These are phyloP conservation scores for Limanda limanda DNA, from an alignment of 2,113 vertebrate species.

Conservation along the genomic window DNA sequence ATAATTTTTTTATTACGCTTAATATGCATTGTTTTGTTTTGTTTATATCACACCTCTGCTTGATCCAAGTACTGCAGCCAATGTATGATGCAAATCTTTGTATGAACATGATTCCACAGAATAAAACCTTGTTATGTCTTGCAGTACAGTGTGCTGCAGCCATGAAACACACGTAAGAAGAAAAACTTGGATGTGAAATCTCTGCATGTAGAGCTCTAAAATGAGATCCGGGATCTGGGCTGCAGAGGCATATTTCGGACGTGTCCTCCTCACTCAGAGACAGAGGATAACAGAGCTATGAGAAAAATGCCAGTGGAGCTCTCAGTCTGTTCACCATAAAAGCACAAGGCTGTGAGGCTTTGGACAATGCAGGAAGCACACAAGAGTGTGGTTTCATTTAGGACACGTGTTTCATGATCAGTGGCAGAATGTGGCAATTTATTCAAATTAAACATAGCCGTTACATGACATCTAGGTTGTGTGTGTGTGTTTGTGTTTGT, in stretches of 20 bases:
- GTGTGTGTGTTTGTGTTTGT: no score
- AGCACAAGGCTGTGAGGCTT: constrained; percentile 47
- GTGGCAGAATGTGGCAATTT: constrained; percentile 10
- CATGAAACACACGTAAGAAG: background rate
- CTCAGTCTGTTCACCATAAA: constrained; percentile 49
- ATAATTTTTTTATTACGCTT: no score
- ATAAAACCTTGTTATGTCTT: background rate
- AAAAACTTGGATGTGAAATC: background rate
- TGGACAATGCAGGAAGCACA: constrained; percentile 21
- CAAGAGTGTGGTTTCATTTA: constrained; percentile 7
- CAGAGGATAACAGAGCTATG: constrained; percentile 55
- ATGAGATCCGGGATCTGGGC: background rate
- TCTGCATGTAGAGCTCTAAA: background rate
- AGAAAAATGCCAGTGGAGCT: constrained; percentile 49
- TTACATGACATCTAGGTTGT: constrained; percentile 11
- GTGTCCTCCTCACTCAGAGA: constrained; percentile 19
- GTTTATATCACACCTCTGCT: no score
- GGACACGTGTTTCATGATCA: constrained; percentile 5
- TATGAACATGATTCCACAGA: constrained; percentile 13
- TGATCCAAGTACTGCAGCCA: no score
- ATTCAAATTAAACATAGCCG: constrained; percentile 12
- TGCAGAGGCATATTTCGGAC: constrained; percentile 14
- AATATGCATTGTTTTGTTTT: no score
- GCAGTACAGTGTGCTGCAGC: background rate
- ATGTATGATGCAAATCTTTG: background rate